Percentiles rank a stretch among this genome's conserved stretches.
Evolutionary conservation across 2,888 invertebrate species (phyloP).

Genomic region (Trissonchulus latispiculum): DNA sequence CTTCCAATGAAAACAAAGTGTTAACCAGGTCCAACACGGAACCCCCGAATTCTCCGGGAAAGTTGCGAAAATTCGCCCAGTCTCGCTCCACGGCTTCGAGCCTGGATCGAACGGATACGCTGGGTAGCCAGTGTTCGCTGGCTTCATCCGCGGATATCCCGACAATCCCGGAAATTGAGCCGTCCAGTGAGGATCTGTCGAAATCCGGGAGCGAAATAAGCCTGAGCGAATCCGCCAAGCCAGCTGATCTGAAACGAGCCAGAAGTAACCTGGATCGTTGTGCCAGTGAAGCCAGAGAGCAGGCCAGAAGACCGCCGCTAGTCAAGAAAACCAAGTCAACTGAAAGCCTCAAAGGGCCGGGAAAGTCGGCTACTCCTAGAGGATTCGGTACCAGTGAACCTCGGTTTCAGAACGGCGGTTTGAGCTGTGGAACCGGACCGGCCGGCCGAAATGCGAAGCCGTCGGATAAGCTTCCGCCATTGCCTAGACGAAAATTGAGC

Average conservation of each 20-base stretch:
- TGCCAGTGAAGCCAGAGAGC: no score
- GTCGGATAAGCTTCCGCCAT: no score
- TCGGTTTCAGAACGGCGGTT: no score
- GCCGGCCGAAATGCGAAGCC: no score
- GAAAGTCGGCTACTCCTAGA: no score
- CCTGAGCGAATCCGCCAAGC: background rate
- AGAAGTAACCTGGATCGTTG: background rate
- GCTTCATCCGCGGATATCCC: background rate
- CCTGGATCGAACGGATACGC: background rate
- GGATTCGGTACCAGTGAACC: no score
- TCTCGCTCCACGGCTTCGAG: background rate
- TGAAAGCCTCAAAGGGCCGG: no score
- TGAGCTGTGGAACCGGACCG: no score
- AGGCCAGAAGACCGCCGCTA: background rate
- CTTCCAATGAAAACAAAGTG: background rate
- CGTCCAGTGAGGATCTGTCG: background rate
- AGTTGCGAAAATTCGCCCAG: background rate
- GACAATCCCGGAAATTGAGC: background rate
- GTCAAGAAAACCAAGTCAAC: no score
- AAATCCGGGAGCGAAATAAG: background rate
- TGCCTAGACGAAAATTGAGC: no score
- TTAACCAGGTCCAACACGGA: background rate
- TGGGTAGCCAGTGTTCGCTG: background rate
- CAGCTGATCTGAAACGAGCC: background rate
- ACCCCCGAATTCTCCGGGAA: no score